Evolutionary conservation across 2,797 vertebrate species (phyloP), one percentile per base, ranked within the genome.

Genomic region (Pteronotus mesoamericanus): DNA sequence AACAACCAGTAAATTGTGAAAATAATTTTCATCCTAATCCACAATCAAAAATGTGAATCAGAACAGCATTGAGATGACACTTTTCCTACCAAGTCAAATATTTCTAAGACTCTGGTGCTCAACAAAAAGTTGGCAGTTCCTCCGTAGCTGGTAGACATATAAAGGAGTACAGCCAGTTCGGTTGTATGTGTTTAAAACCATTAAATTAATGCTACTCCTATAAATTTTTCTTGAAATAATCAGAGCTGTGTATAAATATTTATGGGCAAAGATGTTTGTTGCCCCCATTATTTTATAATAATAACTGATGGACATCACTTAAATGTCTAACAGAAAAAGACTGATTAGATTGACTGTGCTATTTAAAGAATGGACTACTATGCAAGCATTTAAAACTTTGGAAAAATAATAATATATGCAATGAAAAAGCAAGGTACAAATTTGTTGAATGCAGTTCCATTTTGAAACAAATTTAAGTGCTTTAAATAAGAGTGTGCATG

Each of bases 141-240:
- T 74, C 39, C 7, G 1, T 4, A 68, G 24, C 26, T 88, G 14
- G 29, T 44, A 16, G 24, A 39, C 68, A n/a, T 15, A 9, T 66
- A 37, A 66, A 57, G 10, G n/a, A 51, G 9, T 48, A 15, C 1
- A 42, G 26, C 53, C 18, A 14, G 0, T 77, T 57, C 79, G n/a
- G 26, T 18, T 57, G 2, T 51, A 9, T 29, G 10, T 74, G 34
- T 87, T 61, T 90, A 59, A 83, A 77, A 84, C 64, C 39, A 42
- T 87, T 79, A n/a, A 61, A 74, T 29, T 94, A 61, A 69, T 74
- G 80, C 51, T 53, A 7, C 39, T 87, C 82, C 44, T 44, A 44
- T 86, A 91, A 32, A 22, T 91, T 72, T 79, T 37, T 57, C 44
- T 88, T 96, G 66, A 85, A 93, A 42, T 91, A 53, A 69, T 85